phyloP scores from a whole-genome alignment of 2,113 vertebrate species.

The Cyanistes caeruleus region DNA sequence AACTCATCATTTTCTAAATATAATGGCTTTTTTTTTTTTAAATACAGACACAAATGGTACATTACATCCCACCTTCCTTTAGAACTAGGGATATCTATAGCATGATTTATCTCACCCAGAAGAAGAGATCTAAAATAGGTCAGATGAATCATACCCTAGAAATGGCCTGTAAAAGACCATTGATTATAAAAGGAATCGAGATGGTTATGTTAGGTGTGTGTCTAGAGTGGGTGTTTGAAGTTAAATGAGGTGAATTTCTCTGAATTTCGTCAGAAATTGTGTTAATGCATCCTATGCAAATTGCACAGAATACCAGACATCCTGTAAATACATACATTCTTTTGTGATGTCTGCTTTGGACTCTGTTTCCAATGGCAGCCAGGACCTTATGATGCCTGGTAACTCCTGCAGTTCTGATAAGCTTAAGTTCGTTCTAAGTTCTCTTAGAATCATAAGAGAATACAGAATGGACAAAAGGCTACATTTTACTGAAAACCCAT shows the following conservation, averaged over 20 bases:
- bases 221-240: not conserved
- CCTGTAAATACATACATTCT: not conserved
- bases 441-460: not conserved
- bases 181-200: conserved; percentile 9
- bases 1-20: conserved; percentile 40
- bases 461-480: not conserved
- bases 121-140: conserved; percentile 42
- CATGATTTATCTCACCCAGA: conserved; percentile 41
- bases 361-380: not conserved
- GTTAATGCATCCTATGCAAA: not conserved
- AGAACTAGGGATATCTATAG: conserved; percentile 42
- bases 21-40: conserved; percentile 14
- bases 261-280: not conserved
- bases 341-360: not conserved
- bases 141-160: conserved; percentile 52
- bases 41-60: conserved; percentile 41
- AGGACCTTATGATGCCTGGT: not conserved
- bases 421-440: not conserved
- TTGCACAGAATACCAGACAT: not conserved
- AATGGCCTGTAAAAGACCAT: conserved; percentile 22
- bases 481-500: conserved; percentile 6
- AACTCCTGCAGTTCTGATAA: not conserved
- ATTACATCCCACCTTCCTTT: conserved; percentile 58
- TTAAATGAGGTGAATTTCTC: conserved; percentile 4
- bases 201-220: not conserved